A percentile compares a stretch with the other conserved stretches of the same genome.
Conservation (phyloP, 2,888 invertebrate genomes). For the Xanthorhoe designata region DNA sequence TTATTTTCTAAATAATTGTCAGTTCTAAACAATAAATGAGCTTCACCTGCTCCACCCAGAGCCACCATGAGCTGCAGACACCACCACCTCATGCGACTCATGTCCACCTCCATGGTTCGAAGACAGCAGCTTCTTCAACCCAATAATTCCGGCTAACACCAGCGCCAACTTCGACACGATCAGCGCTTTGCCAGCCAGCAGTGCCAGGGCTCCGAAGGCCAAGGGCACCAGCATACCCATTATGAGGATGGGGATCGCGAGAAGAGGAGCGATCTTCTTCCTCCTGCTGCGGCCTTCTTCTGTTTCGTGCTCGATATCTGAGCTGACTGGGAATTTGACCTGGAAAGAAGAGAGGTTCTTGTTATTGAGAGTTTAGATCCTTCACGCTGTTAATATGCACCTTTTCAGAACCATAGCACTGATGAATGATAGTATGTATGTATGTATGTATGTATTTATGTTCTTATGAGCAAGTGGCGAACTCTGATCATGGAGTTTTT, state of each 20-base stretch:
- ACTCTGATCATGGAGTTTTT: too few species aligned
- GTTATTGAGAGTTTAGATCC: not conserved
- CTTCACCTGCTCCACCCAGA: slow-evolving; percentile 89
- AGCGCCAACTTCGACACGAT: slow-evolving; percentile 94
- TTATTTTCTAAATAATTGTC: too few species aligned
- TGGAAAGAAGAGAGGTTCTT: slow-evolving; percentile 57
- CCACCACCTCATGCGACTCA: slow-evolving; percentile 89
- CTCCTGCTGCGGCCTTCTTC: slow-evolving; percentile 89
- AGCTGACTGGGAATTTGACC: slow-evolving; percentile 91
- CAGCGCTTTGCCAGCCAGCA: slow-evolving; percentile 93
- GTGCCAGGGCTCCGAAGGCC: slow-evolving; percentile 92
- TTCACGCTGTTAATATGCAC: not conserved
- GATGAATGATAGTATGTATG: too few species aligned
- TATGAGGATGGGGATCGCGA: slow-evolving; percentile 92
- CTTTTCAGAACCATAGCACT: too few species aligned
- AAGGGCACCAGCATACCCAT: slow-evolving; percentile 93
- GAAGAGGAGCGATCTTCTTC: slow-evolving; percentile 90
- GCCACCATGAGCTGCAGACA: slow-evolving; percentile 87
- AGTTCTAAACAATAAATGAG: too few species aligned
- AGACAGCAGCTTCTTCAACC: slow-evolving; percentile 92
- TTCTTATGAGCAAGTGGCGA: too few species aligned
- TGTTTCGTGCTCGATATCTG: slow-evolving; percentile 87
- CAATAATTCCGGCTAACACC: slow-evolving; percentile 93
- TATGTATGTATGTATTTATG: too few species aligned
- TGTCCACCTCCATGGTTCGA: slow-evolving; percentile 86